Evolutionary conservation across 2,888 invertebrate species (phyloP).

Genomic region (Suillia variegata): DNA sequence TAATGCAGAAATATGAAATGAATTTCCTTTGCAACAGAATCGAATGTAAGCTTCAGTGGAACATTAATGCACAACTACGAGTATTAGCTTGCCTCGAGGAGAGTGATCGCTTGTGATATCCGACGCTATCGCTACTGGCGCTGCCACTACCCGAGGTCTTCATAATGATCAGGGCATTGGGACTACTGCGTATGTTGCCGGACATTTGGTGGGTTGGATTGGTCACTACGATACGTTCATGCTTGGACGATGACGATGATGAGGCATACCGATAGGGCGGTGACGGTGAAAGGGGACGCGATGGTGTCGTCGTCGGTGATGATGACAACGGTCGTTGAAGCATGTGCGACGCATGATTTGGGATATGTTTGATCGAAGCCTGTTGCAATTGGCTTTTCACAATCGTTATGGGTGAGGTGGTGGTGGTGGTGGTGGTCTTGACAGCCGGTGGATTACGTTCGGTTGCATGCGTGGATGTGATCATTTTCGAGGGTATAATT

Average conservation of each 20-base stretch:
- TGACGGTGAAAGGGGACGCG: conserved; percentile 36
- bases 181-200: conserved; percentile 28
- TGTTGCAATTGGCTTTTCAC: background rate
- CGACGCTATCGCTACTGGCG: conserved; percentile 35
- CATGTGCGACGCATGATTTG: conserved; percentile 24
- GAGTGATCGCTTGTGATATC: conserved; percentile 38
- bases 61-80: conserved; percentile 16
- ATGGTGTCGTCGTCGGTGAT: conserved; percentile 21
- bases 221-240: conserved; percentile 30
- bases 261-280: conserved; percentile 37
- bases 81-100: conserved; percentile 41
- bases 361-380: conserved; percentile 26
- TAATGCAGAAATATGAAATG: conserved; percentile 4
- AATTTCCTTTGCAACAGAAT: no score
- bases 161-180: conserved; percentile 29
- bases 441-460: conserved; percentile 5
- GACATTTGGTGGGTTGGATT: conserved; percentile 10
- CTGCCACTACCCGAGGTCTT: conserved; percentile 33
- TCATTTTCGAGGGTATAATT: conserved; percentile 34
- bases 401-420: no score
- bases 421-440: conserved; percentile 6
- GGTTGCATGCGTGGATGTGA: conserved; percentile 15
- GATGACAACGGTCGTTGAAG: conserved; percentile 24
- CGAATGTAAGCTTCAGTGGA: no score
- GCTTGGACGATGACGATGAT: conserved; percentile 34